Conservation (phyloP, 2,113 vertebrate species). For the Candoia aspera region DNA sequence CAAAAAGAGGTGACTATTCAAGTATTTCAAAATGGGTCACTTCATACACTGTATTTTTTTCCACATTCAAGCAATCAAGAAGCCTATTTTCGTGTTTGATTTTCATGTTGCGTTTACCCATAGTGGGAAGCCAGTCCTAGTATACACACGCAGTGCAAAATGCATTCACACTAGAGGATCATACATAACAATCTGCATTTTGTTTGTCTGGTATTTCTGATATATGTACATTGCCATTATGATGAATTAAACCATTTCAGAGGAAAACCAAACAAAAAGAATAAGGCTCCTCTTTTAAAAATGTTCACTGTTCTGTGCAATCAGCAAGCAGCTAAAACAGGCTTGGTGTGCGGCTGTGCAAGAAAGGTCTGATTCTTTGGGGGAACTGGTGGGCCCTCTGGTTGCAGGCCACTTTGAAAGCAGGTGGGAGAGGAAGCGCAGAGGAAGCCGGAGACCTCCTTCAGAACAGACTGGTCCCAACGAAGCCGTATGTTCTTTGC, state of each 20-base stretch:
- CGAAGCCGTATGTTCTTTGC: conserved; percentile 8
- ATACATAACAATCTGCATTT: background rate
- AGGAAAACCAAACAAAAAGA: background rate
- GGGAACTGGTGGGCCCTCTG: background rate
- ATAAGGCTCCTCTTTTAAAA: background rate
- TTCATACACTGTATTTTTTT: background rate
- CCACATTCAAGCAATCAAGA: background rate
- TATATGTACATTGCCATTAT: background rate
- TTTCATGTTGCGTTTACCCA: background rate
- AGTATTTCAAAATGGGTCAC: background rate
- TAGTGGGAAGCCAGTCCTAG: background rate
- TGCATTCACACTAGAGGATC: background rate
- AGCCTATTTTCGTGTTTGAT: background rate
- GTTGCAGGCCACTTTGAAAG: conserved; percentile 14
- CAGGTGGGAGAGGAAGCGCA: background rate
- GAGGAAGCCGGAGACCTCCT: conserved; percentile 6
- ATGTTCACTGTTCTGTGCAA: background rate
- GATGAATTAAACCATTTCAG: background rate
- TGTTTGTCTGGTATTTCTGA: background rate
- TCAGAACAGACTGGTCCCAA: conserved; percentile 17
- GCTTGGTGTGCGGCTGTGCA: background rate
- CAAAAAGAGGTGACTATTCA: background rate
- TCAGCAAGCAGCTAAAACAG: background rate
- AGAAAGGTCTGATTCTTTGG: background rate
- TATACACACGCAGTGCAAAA: background rate